Percentiles rank a stretch among this genome's conserved stretches.
These are phyloP conservation scores for Proteles cristata DNA, from an alignment of 2,113 vertebrate genomes.

Conservation along the genomic window DNA sequence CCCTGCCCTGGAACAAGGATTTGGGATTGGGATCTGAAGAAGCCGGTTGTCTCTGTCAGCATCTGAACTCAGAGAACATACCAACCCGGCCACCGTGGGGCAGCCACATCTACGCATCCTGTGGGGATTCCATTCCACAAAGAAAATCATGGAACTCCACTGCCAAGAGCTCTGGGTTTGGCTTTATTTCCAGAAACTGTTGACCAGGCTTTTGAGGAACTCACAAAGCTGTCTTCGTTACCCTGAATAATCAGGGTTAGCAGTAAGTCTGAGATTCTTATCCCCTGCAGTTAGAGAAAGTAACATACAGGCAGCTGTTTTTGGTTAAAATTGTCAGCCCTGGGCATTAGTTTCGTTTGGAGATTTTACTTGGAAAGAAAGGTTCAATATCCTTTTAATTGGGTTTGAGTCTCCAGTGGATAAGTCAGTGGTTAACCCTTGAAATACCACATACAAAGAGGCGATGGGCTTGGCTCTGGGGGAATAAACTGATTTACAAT, in stretches of 20 bases:
- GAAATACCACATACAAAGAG: background rate
- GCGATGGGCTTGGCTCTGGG: background rate
- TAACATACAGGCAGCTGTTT: background rate
- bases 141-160: background rate
- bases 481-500: background rate
- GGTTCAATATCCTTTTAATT: background rate
- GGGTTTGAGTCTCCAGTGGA: background rate
- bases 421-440: background rate
- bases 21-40: background rate
- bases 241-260: background rate
- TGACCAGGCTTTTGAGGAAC: background rate
- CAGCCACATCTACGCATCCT: background rate
- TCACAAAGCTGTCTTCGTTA: background rate
- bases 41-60: background rate
- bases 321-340: background rate
- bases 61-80: background rate
- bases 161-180: background rate
- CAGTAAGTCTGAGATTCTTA: background rate
- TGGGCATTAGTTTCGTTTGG: background rate
- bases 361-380: constrained; percentile 31
- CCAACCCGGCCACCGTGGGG: background rate
- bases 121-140: background rate
- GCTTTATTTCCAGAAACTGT: background rate
- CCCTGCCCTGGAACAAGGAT: background rate
- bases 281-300: background rate